Evolutionary conservation across 2,113 vertebrate species (phyloP).

Genomic region (Heterochromis multidens): DNA sequence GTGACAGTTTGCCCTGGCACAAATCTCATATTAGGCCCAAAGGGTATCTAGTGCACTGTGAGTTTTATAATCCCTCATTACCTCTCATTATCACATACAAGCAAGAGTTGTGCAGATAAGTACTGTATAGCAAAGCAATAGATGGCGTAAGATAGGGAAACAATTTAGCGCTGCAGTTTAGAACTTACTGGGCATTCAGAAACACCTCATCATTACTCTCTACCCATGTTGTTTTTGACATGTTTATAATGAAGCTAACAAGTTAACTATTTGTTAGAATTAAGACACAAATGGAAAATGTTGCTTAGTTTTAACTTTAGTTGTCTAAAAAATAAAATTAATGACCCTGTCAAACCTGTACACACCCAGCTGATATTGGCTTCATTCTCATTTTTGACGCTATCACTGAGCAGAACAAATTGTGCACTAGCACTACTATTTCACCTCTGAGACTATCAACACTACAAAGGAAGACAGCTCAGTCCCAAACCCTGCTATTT

Average conservation of each 20-base stretch:
- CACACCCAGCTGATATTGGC: conserved; percentile 22
- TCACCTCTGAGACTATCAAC: conserved; percentile 1
- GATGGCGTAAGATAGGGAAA: conserved; percentile 30
- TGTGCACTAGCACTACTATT: conserved; percentile 8
- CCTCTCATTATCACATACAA: conserved; percentile 30
- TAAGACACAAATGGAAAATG: neutral
- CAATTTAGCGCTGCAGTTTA: conserved; percentile 15
- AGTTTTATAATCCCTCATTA: conserved; percentile 44
- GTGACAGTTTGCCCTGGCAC: conserved; percentile 47
- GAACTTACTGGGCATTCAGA: neutral
- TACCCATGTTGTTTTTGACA: neutral
- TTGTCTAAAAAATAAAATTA: neutral
- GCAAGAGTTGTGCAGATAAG: conserved; percentile 21
- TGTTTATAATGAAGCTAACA: neutral
- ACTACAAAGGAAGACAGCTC: neutral
- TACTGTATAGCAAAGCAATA: conserved; percentile 4
- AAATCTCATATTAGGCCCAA: conserved; percentile 42
- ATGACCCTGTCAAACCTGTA: neutral
- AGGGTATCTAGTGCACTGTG: conserved; percentile 30
- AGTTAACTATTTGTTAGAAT: neutral
- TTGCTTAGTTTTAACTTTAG: neutral
- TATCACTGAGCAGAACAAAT: conserved; percentile 43
- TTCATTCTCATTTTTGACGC: neutral
- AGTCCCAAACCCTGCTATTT: neutral
- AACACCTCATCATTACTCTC: neutral